A percentile compares a stretch with the other conserved stretches of the same genome.
Evolutionary conservation across 2,113 vertebrate species (phyloP).

Genomic region (Coptodon bakossiorum): DNA sequence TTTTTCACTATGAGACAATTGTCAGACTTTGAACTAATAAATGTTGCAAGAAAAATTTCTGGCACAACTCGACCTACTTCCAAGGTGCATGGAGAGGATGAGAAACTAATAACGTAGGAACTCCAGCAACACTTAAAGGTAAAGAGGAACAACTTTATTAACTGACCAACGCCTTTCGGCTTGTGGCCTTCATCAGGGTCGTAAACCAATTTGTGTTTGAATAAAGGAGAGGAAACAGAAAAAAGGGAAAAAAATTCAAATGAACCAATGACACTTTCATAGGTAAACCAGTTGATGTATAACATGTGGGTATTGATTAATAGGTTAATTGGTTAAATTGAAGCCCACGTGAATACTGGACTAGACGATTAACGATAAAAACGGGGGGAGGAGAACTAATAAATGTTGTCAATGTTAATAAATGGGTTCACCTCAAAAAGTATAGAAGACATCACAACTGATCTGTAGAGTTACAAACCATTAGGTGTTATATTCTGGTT

Average conservation of each 20-base stretch:
- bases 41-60: background rate
- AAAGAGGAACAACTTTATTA: background rate
- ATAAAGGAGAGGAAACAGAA: background rate
- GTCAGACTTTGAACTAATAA: background rate
- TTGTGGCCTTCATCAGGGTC: background rate
- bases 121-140: background rate
- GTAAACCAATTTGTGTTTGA: background rate
- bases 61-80: background rate
- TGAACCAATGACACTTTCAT: background rate
- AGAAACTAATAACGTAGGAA: background rate
- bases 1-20: background rate
- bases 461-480: background rate
- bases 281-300: background rate
- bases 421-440: background rate
- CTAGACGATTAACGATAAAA: background rate
- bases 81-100: background rate
- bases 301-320: fast-evolving
- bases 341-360: background rate
- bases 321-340: fast-evolving
- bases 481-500: background rate
- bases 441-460: background rate
- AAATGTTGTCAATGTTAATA: background rate
- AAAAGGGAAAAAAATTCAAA: background rate
- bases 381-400: fast-evolving
- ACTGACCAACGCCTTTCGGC: background rate